phyloP scores from a whole-genome alignment of 2,113 vertebrate genomes.

The Laticauda colubrina region DNA sequence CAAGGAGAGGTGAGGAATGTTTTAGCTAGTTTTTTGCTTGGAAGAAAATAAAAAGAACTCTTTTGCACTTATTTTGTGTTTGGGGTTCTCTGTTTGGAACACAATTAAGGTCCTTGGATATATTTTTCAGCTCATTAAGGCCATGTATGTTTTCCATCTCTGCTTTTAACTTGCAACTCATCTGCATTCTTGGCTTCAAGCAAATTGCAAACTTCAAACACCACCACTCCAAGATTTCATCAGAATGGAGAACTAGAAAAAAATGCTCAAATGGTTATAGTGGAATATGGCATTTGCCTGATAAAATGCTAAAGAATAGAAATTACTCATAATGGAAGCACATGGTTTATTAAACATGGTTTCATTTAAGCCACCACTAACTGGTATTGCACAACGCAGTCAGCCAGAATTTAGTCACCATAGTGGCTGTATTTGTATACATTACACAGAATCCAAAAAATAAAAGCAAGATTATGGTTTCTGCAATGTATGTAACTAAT shows the following conservation, averaged over 20 bases:
- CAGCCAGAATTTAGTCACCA: not conserved
- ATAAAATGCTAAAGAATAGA: not conserved
- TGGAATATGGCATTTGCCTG: not conserved
- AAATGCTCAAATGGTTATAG: not conserved
- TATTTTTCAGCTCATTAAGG: constrained; percentile 13
- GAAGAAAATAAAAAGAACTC: constrained; percentile 11
- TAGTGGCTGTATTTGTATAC: not conserved
- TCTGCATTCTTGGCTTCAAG: not conserved
- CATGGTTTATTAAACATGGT: not conserved
- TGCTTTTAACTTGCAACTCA: constrained; percentile 31
- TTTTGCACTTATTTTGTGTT: not conserved
- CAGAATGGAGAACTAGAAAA: not conserved
- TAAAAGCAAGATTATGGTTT: not conserved
- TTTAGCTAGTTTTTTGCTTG: not conserved
- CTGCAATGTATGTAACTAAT: not conserved
- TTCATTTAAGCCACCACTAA: not conserved
- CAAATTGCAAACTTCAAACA: not conserved
- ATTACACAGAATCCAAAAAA: not conserved
- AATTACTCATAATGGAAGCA: not conserved
- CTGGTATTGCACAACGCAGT: not conserved
- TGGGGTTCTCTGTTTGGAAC: not conserved
- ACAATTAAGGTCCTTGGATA: constrained; percentile 41
- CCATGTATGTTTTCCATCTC: not conserved
- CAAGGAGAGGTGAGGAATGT: not conserved
- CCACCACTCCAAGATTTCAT: constrained; percentile 2